These are phyloP conservation scores for Cenopis cana DNA, from an alignment of 2,888 invertebrate genomes.

Conservation along the genomic window DNA sequence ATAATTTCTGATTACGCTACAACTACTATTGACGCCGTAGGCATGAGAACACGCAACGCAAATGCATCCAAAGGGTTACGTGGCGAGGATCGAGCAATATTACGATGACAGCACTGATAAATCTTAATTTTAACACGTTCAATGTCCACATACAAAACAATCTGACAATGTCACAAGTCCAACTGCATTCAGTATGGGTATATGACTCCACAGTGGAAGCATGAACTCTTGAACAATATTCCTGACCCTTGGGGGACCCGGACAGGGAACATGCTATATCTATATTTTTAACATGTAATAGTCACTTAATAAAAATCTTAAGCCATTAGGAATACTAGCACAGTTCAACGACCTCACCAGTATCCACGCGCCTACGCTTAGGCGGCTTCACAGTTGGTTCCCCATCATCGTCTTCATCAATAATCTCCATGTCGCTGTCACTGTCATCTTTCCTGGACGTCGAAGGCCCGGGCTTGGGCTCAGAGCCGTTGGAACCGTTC, in stretches of 20 bases:
- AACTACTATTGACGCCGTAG: too few relatives aligned
- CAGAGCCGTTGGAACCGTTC: conserved; percentile 70
- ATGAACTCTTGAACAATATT: too few relatives aligned
- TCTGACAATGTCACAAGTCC: too few relatives aligned
- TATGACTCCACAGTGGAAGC: too few relatives aligned
- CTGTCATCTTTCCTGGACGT: conserved; percentile 65
- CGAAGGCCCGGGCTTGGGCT: conserved; percentile 76
- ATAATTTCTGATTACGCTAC: too few relatives aligned
- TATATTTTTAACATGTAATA: too few relatives aligned
- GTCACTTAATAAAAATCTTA: neutral
- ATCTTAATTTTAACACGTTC: neutral
- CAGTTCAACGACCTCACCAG: conserved; percentile 73
- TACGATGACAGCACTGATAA: neutral
- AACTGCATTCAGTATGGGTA: too few relatives aligned
- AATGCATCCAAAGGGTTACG: neutral
- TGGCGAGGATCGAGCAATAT: neutral
- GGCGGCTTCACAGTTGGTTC: conserved; percentile 69
- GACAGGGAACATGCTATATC: too few relatives aligned
- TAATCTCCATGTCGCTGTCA: conserved; percentile 81
- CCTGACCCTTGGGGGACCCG: too few relatives aligned
- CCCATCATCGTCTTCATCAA: conserved; percentile 75
- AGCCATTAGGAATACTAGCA: conserved; percentile 56
- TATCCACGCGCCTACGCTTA: conserved; percentile 73
- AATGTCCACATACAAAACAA: too few relatives aligned
- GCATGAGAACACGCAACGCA: too few relatives aligned